phyloP scores from a whole-genome alignment of 2,113 vertebrate species.

The Eleginops maclovinus region DNA sequence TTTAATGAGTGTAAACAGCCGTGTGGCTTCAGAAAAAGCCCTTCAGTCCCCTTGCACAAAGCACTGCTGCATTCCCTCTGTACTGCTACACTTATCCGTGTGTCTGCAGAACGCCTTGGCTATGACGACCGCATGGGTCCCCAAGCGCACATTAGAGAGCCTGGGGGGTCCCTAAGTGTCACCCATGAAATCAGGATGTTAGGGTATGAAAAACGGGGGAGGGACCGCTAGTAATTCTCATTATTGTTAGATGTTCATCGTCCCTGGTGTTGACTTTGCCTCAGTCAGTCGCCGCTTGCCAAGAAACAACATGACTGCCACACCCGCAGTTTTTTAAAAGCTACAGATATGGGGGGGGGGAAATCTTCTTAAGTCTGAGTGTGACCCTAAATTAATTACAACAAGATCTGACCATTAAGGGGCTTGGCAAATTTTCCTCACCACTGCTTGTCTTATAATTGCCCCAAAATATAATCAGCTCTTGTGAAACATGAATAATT shows the following conservation, averaged over 20 bases:
- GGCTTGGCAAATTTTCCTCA: constrained; percentile 36
- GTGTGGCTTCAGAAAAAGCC: constrained; percentile 27
- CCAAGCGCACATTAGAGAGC: constrained; percentile 81
- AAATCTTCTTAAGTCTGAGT: constrained; percentile 64
- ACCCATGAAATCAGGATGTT: constrained; percentile 90
- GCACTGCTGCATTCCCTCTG: neutral
- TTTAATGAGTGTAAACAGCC: constrained; percentile 44
- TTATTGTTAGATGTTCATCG: constrained; percentile 84
- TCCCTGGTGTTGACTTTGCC: constrained; percentile 77
- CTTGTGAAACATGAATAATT: constrained; percentile 62
- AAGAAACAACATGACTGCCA: constrained; percentile 61
- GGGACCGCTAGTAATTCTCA: constrained; percentile 86
- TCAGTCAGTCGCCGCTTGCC: constrained; percentile 60
- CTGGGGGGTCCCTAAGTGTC: constrained; percentile 87
- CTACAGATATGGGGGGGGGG: constrained; percentile 21
- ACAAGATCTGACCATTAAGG: constrained; percentile 55
- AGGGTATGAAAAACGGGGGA: constrained; percentile 88
- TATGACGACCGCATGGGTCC: constrained; percentile 76
- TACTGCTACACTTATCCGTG: constrained; percentile 63
- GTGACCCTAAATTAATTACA: constrained; percentile 73
- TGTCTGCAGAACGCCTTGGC: constrained; percentile 71
- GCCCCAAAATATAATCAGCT: constrained; percentile 29
- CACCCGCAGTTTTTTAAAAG: constrained; percentile 43
- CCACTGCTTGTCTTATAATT: constrained; percentile 45
- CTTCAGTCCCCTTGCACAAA: constrained; percentile 43